Conservation (phyloP, 1,140 invertebrate species). For the Procambarus clarkii region DNA sequence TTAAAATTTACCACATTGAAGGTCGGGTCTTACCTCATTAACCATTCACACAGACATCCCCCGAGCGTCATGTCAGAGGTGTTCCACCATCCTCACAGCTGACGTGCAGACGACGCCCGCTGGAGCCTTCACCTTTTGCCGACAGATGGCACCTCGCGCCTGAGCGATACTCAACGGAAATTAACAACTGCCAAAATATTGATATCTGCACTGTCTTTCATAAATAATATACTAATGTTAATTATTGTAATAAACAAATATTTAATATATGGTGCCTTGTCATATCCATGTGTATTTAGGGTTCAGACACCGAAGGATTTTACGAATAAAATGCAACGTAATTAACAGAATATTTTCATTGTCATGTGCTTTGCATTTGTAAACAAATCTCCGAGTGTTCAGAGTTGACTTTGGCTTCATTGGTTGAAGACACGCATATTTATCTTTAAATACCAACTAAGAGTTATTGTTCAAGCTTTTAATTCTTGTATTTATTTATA, state of each 20-base stretch:
- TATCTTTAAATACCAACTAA: too few species aligned
- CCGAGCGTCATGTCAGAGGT: not conserved
- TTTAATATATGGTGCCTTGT: too few species aligned
- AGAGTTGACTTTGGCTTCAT: not conserved
- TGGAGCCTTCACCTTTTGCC: not conserved
- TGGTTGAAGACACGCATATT: too few species aligned
- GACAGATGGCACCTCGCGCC: not conserved
- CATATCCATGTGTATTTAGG: not conserved
- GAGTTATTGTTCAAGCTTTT: too few species aligned
- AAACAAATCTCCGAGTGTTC: not conserved
- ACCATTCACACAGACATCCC: conserved; percentile 21
- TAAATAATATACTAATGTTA: too few species aligned
- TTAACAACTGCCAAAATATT: not conserved
- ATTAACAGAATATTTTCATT: not conserved
- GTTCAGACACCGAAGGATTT: not conserved
- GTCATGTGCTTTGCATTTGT: not conserved
- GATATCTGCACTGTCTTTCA: not conserved
- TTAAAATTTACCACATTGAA: not conserved
- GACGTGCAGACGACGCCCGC: conserved; percentile 24
- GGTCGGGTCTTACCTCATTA: conserved; percentile 7
- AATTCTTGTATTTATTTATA: too few species aligned
- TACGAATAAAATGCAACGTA: not conserved
- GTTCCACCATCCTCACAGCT: conserved; percentile 27
- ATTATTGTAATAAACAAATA: too few species aligned
- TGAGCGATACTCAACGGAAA: not conserved